These are phyloP conservation scores for Agrochola macilenta DNA, from an alignment of 2,888 invertebrate genomes.

Conservation along the genomic window DNA sequence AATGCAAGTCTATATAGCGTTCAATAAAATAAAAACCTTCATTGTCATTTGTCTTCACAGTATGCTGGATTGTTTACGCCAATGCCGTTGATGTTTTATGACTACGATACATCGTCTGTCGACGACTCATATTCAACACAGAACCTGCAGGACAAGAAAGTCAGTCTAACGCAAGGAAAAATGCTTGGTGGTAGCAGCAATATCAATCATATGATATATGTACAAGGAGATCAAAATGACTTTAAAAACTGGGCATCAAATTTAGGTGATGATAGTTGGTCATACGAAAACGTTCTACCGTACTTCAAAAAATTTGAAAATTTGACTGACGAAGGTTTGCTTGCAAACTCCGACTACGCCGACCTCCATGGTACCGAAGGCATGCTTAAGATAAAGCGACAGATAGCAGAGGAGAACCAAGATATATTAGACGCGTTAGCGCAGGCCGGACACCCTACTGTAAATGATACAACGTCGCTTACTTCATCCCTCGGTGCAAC, in stretches of 20 bases:
- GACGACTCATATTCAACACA: slow-evolving; percentile 67
- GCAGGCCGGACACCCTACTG: slow-evolving; percentile 36
- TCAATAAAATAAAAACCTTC: not conserved
- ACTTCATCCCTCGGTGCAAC: slow-evolving; percentile 24
- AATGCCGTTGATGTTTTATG: slow-evolving; percentile 61
- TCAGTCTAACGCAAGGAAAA: slow-evolving; percentile 70
- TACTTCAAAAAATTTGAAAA: slow-evolving; percentile 75
- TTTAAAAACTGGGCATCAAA: slow-evolving; percentile 69
- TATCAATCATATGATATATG: slow-evolving; percentile 68
- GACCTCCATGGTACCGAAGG: slow-evolving; percentile 50
- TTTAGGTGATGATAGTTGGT: slow-evolving; percentile 69
- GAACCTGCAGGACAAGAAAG: slow-evolving; percentile 40
- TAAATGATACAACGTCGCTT: slow-evolving; percentile 42
- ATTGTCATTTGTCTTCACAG: slow-evolving; percentile 61
- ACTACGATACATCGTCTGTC: slow-evolving; percentile 68
- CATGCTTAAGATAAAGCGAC: slow-evolving; percentile 35
- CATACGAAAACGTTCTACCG: slow-evolving; percentile 62
- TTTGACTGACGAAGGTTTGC: slow-evolving; percentile 62
- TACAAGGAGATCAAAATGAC: slow-evolving; percentile 68
- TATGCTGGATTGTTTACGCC: slow-evolving; percentile 65
- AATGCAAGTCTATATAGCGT: too few species aligned
- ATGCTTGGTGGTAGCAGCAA: slow-evolving; percentile 77
- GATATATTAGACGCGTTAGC: slow-evolving; percentile 10
- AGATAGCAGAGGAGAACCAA: not conserved
- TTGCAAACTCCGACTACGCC: slow-evolving; percentile 7